Conservation (phyloP, 2,888 invertebrate species). For the Brachylomia viminalis region DNA sequence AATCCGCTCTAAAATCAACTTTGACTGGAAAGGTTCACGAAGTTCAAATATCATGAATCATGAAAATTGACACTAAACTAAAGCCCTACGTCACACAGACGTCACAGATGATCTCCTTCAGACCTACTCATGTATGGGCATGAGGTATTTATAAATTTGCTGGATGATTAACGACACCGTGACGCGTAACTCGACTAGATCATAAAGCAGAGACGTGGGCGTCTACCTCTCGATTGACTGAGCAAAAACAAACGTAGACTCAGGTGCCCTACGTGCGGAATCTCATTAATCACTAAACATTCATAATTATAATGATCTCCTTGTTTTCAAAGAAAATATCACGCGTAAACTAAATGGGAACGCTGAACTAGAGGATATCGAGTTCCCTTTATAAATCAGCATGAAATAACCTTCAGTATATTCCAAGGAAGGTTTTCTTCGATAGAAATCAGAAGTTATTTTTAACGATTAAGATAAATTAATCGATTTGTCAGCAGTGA, state of each 20-base stretch:
- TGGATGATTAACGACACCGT: constrained; percentile 64
- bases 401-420: constrained; percentile 17
- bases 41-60: constrained; percentile 13
- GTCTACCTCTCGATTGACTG: constrained; percentile 46
- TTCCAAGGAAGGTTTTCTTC: constrained; percentile 25
- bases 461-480: constrained; percentile 54
- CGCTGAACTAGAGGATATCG: constrained; percentile 20
- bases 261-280: constrained; percentile 12
- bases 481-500: constrained; percentile 35
- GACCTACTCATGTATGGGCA: constrained; percentile 51
- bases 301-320: constrained; percentile 37
- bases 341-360: constrained; percentile 27
- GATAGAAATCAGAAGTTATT: constrained; percentile 11
- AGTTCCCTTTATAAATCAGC: constrained; percentile 6
- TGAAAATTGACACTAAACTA: constrained; percentile 24
- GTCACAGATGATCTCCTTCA: constrained; percentile 45
- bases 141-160: constrained; percentile 64
- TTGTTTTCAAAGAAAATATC: constrained; percentile 39
- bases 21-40: constrained; percentile 8
- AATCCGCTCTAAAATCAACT: background rate
- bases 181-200: constrained; percentile 63
- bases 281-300: constrained; percentile 33
- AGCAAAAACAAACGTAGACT: constrained; percentile 55
- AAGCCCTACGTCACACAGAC: constrained; percentile 11
- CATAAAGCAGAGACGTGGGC: constrained; percentile 55